Percentiles rank a stretch among this genome's conserved stretches.
Conservation (phyloP, 1,140 invertebrate species). For the Stegodyphus mimosarum region DNA sequence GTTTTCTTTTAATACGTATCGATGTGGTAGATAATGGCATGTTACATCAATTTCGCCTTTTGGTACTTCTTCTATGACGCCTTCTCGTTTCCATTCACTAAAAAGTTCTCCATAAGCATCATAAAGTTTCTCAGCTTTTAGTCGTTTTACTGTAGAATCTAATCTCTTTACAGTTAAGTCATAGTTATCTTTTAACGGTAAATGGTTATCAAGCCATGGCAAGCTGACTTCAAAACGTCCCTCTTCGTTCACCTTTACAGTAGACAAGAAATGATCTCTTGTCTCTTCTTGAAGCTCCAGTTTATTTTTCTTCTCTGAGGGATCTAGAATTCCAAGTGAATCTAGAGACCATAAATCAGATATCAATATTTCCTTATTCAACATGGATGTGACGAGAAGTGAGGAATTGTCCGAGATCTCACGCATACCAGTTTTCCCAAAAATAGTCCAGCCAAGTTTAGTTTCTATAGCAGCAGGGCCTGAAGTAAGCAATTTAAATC, state of each 20-base stretch:
- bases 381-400: not conserved
- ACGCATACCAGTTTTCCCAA: not conserved
- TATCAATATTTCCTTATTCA: not conserved
- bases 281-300: constrained; percentile 57
- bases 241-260: constrained; percentile 34
- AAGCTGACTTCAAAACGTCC: constrained; percentile 60
- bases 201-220: constrained; percentile 64
- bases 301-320: constrained; percentile 63
- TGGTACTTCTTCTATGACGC: constrained; percentile 65
- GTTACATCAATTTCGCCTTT: constrained; percentile 31
- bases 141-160: constrained; percentile 57
- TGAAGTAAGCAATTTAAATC: constrained; percentile 4
- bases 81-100: constrained; percentile 63
- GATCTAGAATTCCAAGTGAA: constrained; percentile 67
- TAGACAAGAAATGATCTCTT: constrained; percentile 62
- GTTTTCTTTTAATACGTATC: constrained; percentile 59
- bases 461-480: constrained; percentile 28
- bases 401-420: not conserved
- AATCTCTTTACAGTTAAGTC: constrained; percentile 60
- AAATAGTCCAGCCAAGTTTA: constrained; percentile 14
- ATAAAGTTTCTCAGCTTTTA: constrained; percentile 61
- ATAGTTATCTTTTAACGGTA: constrained; percentile 60
- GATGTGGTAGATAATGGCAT: constrained; percentile 65
- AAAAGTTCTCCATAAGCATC: constrained; percentile 65
- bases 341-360: constrained; percentile 66